Evolutionary conservation across 2,888 invertebrate genomes (phyloP).

Genomic region (Campoletis raptor): DNA sequence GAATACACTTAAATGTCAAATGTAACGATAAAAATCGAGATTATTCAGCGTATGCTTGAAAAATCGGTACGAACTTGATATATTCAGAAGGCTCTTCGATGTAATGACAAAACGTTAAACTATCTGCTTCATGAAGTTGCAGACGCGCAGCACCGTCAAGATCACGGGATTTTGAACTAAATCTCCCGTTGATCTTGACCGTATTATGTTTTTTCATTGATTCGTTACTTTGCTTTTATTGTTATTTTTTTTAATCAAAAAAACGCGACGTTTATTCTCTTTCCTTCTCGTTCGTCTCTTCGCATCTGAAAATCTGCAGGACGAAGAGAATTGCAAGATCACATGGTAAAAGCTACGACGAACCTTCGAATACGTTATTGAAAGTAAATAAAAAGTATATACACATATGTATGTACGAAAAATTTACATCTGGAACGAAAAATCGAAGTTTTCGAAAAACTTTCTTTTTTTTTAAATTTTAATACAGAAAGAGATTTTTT

Average conservation of each 20-base stretch:
- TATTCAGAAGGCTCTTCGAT: conserved; percentile 6
- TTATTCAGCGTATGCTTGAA: not conserved
- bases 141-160: conserved; percentile 54
- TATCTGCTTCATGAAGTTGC: conserved; percentile 70
- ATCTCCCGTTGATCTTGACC: conserved; percentile 34
- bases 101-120: conserved; percentile 28
- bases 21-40: not conserved
- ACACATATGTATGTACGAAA: not conserved
- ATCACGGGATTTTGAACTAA: not conserved
- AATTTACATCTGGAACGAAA: conserved; percentile 29
- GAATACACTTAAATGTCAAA: not conserved
- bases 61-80: not conserved
- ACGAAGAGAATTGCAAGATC: conserved; percentile 32
- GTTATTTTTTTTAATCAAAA: not conserved
- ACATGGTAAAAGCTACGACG: conserved; percentile 28
- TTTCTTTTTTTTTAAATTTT: not conserved
- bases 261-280: conserved; percentile 19
- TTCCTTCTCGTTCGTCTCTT: conserved; percentile 7
- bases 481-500: conserved; percentile 25
- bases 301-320: conserved; percentile 21
- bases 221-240: conserved; percentile 20
- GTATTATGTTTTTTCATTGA: conserved; percentile 22
- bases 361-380: conserved; percentile 25
- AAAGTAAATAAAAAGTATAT: not conserved
- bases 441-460: conserved; percentile 26